Conservation (phyloP, 2,888 invertebrate genomes). For the Fabriciana adippe region DNA sequence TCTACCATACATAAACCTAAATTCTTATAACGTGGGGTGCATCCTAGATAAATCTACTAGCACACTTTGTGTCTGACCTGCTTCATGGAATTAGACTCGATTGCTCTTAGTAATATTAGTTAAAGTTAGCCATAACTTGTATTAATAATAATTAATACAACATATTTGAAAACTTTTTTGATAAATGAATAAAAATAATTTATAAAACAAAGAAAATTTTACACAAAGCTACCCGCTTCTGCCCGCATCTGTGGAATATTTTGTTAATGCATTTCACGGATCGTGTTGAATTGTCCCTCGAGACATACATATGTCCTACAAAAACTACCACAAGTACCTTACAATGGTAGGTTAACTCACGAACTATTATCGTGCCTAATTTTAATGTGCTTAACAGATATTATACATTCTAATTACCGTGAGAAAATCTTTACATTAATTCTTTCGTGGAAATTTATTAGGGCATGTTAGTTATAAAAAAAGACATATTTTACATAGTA, state of each 20-base stretch:
- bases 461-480: neutral
- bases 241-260: constrained; percentile 68
- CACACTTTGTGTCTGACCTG: constrained; percentile 25
- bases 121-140: too few species aligned
- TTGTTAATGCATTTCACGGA: constrained; percentile 37
- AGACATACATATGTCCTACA: constrained; percentile 36
- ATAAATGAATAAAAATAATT: constrained; percentile 10
- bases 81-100: constrained; percentile 20
- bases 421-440: constrained; percentile 20
- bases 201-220: neutral
- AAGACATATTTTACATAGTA: neutral
- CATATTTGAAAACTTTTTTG: neutral
- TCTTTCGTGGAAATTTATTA: neutral
- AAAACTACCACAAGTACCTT: constrained; percentile 29
- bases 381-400: constrained; percentile 21
- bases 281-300: constrained; percentile 31
- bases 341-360: constrained; percentile 25
- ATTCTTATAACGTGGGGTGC: constrained; percentile 44
- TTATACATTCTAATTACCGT: constrained; percentile 17
- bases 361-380: constrained; percentile 22
- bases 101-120: neutral
- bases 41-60: constrained; percentile 29
- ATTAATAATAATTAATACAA: too few species aligned
- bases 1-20: constrained; percentile 53
- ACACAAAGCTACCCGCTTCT: constrained; percentile 6